Conservation (phyloP, 2,888 invertebrate species). For the Hydrotaea cyrtoneurina region DNA sequence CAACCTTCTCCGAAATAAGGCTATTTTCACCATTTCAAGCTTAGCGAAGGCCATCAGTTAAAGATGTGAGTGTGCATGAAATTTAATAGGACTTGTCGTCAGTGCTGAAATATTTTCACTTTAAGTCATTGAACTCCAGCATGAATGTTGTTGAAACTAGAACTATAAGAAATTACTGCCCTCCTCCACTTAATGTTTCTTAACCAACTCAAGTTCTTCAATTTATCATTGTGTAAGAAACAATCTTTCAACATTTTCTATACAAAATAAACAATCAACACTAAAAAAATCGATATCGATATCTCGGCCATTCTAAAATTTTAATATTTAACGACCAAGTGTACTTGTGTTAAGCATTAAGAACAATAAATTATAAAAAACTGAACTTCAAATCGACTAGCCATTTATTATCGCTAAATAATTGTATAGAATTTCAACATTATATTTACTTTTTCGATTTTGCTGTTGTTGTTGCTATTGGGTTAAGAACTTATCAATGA, state of each 20-base stretch:
- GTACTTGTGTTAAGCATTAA: slow-evolving; percentile 19
- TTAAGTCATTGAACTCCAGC: too few species aligned
- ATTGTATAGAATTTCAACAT: slow-evolving; percentile 52
- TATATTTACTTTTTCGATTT: slow-evolving; percentile 33
- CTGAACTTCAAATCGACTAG: slow-evolving; percentile 35
- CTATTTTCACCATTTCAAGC: too few species aligned
- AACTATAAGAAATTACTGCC: too few species aligned
- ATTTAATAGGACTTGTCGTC: too few species aligned
- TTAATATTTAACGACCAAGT: slow-evolving; percentile 46
- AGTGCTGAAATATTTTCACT: too few species aligned
- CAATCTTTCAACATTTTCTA: not conserved
- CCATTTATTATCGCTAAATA: slow-evolving; percentile 64
- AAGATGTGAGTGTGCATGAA: too few species aligned
- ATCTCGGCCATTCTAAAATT: slow-evolving; percentile 57
- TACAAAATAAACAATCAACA: not conserved
- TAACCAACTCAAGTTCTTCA: too few species aligned
- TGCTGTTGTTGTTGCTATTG: not conserved
- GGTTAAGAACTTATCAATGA: slow-evolving; percentile 35
- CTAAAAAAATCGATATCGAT: not conserved
- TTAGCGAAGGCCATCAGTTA: too few species aligned
- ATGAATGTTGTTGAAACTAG: too few species aligned
- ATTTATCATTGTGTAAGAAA: too few species aligned
- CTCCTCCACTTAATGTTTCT: too few species aligned
- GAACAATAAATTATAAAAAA: slow-evolving; percentile 61
- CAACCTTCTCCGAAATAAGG: too few species aligned